Base-by-base conservation (phyloP, 2,113 vertebrate species). In the Bubalus kerabau region DNA sequence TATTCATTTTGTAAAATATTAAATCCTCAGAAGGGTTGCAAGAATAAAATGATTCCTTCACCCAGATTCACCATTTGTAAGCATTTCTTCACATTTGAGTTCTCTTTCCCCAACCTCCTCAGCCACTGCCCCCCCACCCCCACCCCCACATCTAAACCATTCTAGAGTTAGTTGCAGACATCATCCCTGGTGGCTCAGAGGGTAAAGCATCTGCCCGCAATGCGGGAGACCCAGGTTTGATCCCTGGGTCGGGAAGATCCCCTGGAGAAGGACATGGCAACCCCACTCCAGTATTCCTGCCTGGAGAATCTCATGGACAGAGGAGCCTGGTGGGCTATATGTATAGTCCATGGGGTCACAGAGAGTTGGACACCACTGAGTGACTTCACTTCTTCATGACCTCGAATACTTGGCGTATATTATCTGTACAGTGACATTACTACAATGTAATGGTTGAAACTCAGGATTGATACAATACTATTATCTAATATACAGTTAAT, bases 1-100 rank as follows among this genome's bases (percentile, higher is more conserved):
- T 17, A 50, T 92, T 46, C 24, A 71, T 71, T 57, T 95, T 71
- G 43, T 86, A 95, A 93, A 80, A 60, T 23, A 12, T 43, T 56
- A 94, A 82, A 54, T 88, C 21, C 43, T 89, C 46, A 28, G 52
- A 67, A 74, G 52, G 62, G 9, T n/a, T 81, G 12, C 64, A 92
- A n/a, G n/a, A 91, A 82, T 24, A 84, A 50, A 94, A 83, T 59
- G 50, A 26, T 48, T 85, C 6, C 16, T 60, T 88, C n/a, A 19
- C 16, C 24, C 23, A 76, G 57, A 91, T 74, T 81, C 19, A n/a
- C 30, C 30, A 17, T 6, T 36, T 80, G 40, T 89, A 78, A 84
- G 43, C 17, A 71, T 91, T 93, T 85, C 15, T 43, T 26, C 16
- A 48, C 30, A 10, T 43, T n/a, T 71, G 43, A 26, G 11, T 74